These are phyloP conservation scores for Thysanoteuthis rhombus DNA, from an alignment of 2,888 invertebrate genomes.

Conservation along the genomic window DNA sequence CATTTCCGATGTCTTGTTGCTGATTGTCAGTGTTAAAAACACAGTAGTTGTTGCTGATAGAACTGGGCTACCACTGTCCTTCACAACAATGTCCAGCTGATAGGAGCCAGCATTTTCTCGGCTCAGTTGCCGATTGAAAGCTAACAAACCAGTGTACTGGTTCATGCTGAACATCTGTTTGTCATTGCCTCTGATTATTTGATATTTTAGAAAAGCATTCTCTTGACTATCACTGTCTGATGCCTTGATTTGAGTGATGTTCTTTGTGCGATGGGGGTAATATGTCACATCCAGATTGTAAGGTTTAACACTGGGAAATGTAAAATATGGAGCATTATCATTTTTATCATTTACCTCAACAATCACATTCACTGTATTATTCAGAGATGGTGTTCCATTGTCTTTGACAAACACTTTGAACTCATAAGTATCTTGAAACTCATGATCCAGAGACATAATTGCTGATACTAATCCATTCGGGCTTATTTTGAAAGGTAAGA, in stretches of 20 bases:
- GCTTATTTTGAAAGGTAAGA: background rate
- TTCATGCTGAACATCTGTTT: background rate
- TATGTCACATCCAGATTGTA: background rate
- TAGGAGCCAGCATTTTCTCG: background rate
- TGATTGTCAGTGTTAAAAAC: background rate
- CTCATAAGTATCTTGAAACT: slow-evolving; percentile 12
- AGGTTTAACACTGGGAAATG: background rate
- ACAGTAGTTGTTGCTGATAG: background rate
- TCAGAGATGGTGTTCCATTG: background rate
- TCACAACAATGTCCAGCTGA: background rate
- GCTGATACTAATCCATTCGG: background rate
- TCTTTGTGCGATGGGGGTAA: background rate
- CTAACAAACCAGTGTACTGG: slow-evolving; percentile 12
- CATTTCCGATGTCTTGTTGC: background rate
- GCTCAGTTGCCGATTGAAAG: background rate
- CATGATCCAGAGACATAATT: background rate
- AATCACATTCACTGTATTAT: background rate
- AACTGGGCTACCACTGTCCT: background rate
- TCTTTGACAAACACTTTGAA: background rate
- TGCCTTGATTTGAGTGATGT: background rate
- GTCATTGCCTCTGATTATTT: background rate
- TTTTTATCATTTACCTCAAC: slow-evolving; percentile 1
- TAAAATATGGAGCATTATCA: background rate
- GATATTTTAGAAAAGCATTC: background rate
- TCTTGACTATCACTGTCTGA: background rate